These are phyloP conservation scores for Microplitis mediator DNA, from an alignment of 1,140 invertebrate genomes.

Conservation along the genomic window DNA sequence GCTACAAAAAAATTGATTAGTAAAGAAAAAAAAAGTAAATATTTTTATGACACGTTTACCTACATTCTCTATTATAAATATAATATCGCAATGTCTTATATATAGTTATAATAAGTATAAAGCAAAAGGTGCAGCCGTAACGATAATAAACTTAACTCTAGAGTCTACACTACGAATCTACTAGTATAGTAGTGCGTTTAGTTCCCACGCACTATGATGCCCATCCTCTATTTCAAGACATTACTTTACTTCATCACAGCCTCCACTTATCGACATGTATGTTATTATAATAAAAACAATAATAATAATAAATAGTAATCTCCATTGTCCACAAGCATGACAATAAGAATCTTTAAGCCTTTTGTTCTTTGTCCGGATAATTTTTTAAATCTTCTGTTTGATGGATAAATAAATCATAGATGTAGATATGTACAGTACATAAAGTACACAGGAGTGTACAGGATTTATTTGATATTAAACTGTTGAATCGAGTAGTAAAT, in stretches of 20 bases:
- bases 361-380: too few relatives aligned
- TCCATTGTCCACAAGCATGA: too few relatives aligned
- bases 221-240: conserved; percentile 4
- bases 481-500: too few relatives aligned
- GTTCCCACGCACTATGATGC: not conserved
- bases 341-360: not conserved
- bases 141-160: not conserved
- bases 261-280: too few relatives aligned
- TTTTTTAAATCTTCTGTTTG: too few relatives aligned
- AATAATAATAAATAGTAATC: too few relatives aligned
- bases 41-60: conserved; percentile 38
- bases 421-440: too few relatives aligned
- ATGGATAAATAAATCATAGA: too few relatives aligned
- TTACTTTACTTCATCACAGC: not conserved
- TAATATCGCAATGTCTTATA: not conserved
- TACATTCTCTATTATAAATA: conserved; percentile 20
- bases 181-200: not conserved
- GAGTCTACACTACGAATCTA: too few relatives aligned
- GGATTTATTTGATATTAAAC: too few relatives aligned
- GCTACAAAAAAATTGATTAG: not conserved
- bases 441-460: too few relatives aligned
- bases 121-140: conserved; percentile 4
- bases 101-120: not conserved
- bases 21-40: not conserved
- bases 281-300: too few relatives aligned